Evolutionary conservation across 1,140 invertebrate species (phyloP).

Genomic region (Drosophila novamexicana): DNA sequence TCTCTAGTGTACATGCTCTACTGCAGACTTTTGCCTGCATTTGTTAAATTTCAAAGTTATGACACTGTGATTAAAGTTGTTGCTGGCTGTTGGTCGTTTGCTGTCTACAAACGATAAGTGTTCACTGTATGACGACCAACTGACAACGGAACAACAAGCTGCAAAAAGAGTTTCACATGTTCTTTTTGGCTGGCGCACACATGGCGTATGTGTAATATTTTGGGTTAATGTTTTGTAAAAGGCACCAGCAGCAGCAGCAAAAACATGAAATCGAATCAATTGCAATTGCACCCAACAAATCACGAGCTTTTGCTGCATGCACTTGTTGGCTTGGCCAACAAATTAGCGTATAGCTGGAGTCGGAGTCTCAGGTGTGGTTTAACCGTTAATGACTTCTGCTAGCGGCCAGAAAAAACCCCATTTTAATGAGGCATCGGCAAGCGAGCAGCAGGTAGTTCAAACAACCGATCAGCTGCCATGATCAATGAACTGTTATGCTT

Average conservation of each 20-base stretch:
- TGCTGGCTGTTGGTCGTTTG: constrained; percentile 17
- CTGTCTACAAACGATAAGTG: constrained; percentile 5
- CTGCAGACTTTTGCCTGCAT: constrained; percentile 5
- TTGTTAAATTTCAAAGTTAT: constrained; percentile 32
- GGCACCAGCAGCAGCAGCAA: not conserved
- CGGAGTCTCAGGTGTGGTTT: constrained; percentile 56
- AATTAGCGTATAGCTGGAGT: constrained; percentile 44
- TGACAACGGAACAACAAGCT: constrained; percentile 27
- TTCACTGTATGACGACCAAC: constrained; percentile 46
- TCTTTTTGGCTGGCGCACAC: constrained; percentile 21
- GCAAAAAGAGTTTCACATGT: constrained; percentile 47
- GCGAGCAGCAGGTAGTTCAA: constrained; percentile 36
- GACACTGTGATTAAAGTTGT: constrained; percentile 17
- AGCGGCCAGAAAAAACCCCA: constrained; percentile 58
- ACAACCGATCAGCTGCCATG: constrained; percentile 26
- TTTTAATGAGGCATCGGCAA: constrained; percentile 60
- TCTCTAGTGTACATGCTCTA: constrained; percentile 12
- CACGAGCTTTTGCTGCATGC: constrained; percentile 50
- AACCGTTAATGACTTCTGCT: constrained; percentile 74
- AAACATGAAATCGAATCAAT: constrained; percentile 56
- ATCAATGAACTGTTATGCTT: constrained; percentile 26
- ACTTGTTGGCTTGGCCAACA: constrained; percentile 31
- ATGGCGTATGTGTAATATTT: constrained; percentile 63
- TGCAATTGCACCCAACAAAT: constrained; percentile 63
- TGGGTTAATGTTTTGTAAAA: constrained; percentile 41